phyloP scores from a whole-genome alignment of 1,140 invertebrate genomes.

The Caerostris extrusa region DNA sequence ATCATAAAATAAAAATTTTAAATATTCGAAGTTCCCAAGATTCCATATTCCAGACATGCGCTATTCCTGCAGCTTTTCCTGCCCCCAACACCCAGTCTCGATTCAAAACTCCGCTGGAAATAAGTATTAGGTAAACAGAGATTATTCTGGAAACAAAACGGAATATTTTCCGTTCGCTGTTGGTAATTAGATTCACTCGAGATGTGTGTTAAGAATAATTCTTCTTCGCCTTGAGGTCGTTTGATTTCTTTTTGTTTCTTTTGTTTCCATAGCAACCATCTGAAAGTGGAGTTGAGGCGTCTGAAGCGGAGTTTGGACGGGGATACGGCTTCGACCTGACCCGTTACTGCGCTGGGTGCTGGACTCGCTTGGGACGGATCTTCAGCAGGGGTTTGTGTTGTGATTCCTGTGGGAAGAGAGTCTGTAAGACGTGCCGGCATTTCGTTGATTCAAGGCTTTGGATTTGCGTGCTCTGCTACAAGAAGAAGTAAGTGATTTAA shows the following conservation, averaged over 20 bases:
- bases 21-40: not conserved
- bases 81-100: not conserved
- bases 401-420: conserved; percentile 86
- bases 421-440: conserved; percentile 87
- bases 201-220: conserved; percentile 10
- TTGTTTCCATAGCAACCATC: conserved; percentile 52
- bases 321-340: conserved; percentile 77
- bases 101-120: not conserved
- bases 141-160: conserved; percentile 29
- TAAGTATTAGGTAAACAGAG: not conserved
- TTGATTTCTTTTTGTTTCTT: not conserved
- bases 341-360: conserved; percentile 87
- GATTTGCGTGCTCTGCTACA: conserved; percentile 89
- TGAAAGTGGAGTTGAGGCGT: conserved; percentile 77
- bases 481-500: conserved; percentile 88
- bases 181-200: not conserved
- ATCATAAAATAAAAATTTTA: not conserved
- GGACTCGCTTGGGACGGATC: conserved; percentile 87
- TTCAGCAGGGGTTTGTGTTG: conserved; percentile 88
- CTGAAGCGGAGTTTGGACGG: conserved; percentile 72
- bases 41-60: not conserved
- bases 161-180: conserved; percentile 6
- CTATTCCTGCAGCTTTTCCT: not conserved
- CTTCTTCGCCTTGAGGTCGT: conserved; percentile 10
- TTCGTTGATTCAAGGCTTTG: conserved; percentile 84